Percentiles rank a stretch among this genome's conserved stretches.
phyloP scores from a whole-genome alignment of 2,888 invertebrate species.

The Drosophila demipolita region DNA sequence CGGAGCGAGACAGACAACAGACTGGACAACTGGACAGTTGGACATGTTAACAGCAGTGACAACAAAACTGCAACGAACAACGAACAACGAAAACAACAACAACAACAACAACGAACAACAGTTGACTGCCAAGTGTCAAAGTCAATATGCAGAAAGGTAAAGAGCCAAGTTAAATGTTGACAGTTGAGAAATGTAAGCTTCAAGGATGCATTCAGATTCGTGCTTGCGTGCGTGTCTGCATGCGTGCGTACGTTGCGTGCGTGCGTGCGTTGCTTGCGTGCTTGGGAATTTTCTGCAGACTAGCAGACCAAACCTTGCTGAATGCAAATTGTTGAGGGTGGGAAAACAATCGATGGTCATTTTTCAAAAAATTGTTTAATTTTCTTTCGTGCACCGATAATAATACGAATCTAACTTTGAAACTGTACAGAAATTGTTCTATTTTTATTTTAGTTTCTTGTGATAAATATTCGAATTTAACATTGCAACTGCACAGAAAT shows the following conservation, averaged over 20 bases:
- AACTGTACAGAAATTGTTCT: not conserved
- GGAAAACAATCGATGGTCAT: conserved; percentile 16
- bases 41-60: conserved; percentile 74
- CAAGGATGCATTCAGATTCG: conserved; percentile 66
- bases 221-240: not conserved
- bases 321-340: conserved; percentile 6
- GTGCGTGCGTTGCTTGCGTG: conserved; percentile 8
- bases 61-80: conserved; percentile 28
- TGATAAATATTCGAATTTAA: not conserved
- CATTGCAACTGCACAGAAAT: not conserved
- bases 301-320: conserved; percentile 19
- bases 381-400: not conserved
- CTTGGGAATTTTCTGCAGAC: conserved; percentile 43
- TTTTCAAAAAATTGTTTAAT: not conserved
- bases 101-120: conserved; percentile 25
- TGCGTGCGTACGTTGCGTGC: not conserved
- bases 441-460: not conserved
- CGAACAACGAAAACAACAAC: conserved; percentile 10
- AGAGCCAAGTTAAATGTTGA: conserved; percentile 77
- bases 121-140: conserved; percentile 77
- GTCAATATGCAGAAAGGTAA: conserved; percentile 79
- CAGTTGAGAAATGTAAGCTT: conserved; percentile 81
- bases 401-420: not conserved
- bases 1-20: conserved; percentile 16
- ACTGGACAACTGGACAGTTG: conserved; percentile 43